phyloP scores from a whole-genome alignment of 64 coral and sea anemone species.

The Stichodactyla mertensii region DNA sequence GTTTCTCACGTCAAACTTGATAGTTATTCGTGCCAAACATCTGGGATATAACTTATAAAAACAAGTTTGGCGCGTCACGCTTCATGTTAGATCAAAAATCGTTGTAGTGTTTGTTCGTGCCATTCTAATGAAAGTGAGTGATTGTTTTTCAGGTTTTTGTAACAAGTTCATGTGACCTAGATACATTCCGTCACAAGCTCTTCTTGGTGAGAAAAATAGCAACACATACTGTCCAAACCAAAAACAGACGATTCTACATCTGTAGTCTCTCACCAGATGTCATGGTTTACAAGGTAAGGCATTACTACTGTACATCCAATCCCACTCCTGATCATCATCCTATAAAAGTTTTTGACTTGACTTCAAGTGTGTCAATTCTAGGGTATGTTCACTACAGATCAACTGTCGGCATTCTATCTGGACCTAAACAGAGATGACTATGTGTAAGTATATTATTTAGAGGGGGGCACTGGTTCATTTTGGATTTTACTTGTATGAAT shows the following conservation, averaged over 20 bases:
- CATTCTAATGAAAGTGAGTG: no score
- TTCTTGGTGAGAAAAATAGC: conserved; percentile 83
- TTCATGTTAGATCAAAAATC: no score
- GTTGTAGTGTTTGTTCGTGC: no score
- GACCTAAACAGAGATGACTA: conserved; percentile 76
- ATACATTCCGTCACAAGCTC: conserved; percentile 61
- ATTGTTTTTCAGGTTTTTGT: conserved; percentile 73
- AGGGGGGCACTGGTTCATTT: no score
- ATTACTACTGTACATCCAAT: no score
- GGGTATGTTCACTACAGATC: conserved; percentile 90
- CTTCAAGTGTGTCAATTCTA: neutral
- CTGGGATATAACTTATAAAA: no score
- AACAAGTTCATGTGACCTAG: conserved; percentile 54
- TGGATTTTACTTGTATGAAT: no score
- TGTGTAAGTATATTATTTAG: conserved; percentile 35
- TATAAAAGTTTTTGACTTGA: neutral
- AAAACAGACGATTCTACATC: conserved; percentile 77
- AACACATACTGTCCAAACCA: conserved; percentile 64
- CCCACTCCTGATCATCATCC: neutral
- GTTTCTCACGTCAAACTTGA: no score
- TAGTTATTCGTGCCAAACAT: no score
- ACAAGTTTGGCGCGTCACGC: no score
- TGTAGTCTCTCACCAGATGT: conserved; percentile 83
- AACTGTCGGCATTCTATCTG: conserved; percentile 74
- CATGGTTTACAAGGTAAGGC: conserved; percentile 87